A percentile compares a stretch with the other conserved stretches of the same genome.
These are phyloP conservation scores for Machimus atricapillus DNA, from an alignment of 2,888 invertebrate genomes.

Conservation along the genomic window DNA sequence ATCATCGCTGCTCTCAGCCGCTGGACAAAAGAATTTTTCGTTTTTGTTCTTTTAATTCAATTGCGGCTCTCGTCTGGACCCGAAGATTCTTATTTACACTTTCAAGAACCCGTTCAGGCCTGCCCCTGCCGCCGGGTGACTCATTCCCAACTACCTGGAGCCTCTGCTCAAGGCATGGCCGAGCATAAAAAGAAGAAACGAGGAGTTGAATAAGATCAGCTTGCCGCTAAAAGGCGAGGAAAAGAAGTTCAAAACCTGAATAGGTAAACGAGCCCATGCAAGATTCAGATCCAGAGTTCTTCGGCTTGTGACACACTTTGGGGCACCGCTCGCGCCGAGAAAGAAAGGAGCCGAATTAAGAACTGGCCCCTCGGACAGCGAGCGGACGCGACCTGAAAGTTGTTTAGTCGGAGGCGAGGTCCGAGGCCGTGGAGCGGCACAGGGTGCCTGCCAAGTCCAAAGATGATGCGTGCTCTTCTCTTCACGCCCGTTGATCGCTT, in stretches of 20 bases:
- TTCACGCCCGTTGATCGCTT: not conserved
- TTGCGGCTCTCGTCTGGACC: not conserved
- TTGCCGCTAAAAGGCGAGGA: not conserved
- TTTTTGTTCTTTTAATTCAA: slow-evolving; percentile 19
- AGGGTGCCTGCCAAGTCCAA: not conserved
- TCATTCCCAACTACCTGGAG: slow-evolving; percentile 13
- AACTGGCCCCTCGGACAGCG: not conserved
- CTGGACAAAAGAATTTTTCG: slow-evolving; percentile 20
- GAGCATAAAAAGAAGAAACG: not conserved
- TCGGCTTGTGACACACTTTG: slow-evolving; percentile 40
- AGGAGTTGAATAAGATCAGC: slow-evolving; percentile 2
- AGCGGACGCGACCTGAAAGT: slow-evolving; percentile 31
- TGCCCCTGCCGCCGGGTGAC: not conserved
- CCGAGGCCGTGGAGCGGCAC: not conserved
- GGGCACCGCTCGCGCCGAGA: not conserved
- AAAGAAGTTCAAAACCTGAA: slow-evolving; percentile 8
- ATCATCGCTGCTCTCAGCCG: not conserved
- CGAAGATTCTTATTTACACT: slow-evolving; percentile 34
- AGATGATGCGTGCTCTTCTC: not conserved
- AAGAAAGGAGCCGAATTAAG: slow-evolving; percentile 24
- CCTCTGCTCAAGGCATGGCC: not conserved
- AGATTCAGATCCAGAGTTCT: slow-evolving; percentile 7
- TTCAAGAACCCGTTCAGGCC: slow-evolving; percentile 2
- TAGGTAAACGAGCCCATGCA: not conserved
- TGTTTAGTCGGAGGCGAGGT: not conserved